Evolutionary conservation across 1,140 invertebrate species (phyloP), one percentile per base, ranked within the genome.

Genomic region (Brachionus calyciflorus): DNA sequence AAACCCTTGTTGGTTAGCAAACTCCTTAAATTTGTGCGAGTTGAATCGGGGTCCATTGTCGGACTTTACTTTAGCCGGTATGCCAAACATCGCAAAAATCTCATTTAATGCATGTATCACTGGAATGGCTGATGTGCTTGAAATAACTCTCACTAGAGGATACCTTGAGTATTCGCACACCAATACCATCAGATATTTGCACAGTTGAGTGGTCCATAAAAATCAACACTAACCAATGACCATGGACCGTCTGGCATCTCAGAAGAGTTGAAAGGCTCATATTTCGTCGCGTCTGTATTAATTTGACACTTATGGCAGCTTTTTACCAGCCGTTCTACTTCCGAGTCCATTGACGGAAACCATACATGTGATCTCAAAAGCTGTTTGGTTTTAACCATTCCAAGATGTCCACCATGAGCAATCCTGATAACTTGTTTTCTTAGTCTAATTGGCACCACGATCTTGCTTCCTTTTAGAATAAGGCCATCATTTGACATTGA

Each of bases 101-200:
- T 12, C 30, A 28, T 76, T 19, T 10, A 80, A 37, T 65, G 60
- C 17, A 65, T 33, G 19, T 63, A 76, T 21, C 41, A 63, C 51
- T 65, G 37, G 30, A 69, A 79, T 77, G 14, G 28, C 53, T 28
- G 77, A 70, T 44, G 78, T 78, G n/a, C 55, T 73, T 28, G 12
- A 51, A 4, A 79, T 69, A 14, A 79, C 73, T 65, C 80, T 79
- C 5, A 82, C 80, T 4, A 80, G 76, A 2, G 81, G 80, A 65
- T 81, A 82, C 57, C 79, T 46, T 9, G 81, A 81, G 28, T 80
- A 81, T 51, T 82, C 79, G 78, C 81, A 80, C 3, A 79, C 77
- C 3, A 82, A 40, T 4, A 81, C 82, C 17, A 81, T 51, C 14
- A 82, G 65, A 65, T 80, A 79, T 30, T 68, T n/a, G 78, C 79